A percentile compares a stretch with the other conserved stretches of the same genome.
Conservation (phyloP, 2,113 vertebrate genomes). For the Motacilla tschutschensis region DNA sequence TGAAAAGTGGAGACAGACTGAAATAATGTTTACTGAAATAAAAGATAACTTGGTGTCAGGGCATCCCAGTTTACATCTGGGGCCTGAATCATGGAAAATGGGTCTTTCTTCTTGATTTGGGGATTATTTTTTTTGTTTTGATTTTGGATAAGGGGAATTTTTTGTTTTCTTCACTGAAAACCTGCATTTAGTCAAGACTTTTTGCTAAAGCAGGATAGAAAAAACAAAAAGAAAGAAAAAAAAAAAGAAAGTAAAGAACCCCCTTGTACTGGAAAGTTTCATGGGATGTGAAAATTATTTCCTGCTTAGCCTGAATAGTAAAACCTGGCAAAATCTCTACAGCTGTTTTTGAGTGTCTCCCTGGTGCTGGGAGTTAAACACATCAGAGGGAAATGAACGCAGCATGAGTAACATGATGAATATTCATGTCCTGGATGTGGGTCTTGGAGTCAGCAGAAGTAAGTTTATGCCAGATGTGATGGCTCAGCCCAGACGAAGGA, state of each 20-base stretch:
- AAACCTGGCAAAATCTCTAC: slow-evolving; percentile 6
- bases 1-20: not conserved
- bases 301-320: not conserved
- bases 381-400: slow-evolving; percentile 35
- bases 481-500: slow-evolving; percentile 1
- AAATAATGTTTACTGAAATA: not conserved
- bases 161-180: not conserved
- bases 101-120: not conserved
- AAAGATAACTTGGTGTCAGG: not conserved
- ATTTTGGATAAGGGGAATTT: not conserved
- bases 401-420: slow-evolving; percentile 42
- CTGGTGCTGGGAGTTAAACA: slow-evolving; percentile 17
- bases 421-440: slow-evolving; percentile 55
- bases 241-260: not conserved
- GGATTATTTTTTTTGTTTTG: not conserved
- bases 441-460: slow-evolving; percentile 46
- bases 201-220: not conserved
- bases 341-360: slow-evolving; percentile 22
- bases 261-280: not conserved
- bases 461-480: slow-evolving; percentile 37
- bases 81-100: not conserved
- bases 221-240: accelerated
- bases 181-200: not conserved
- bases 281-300: not conserved
- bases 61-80: not conserved